Percentiles rank a stretch among this genome's conserved stretches.
phyloP scores from a whole-genome alignment of 2,888 invertebrate species.

The Plutella xylostella region DNA sequence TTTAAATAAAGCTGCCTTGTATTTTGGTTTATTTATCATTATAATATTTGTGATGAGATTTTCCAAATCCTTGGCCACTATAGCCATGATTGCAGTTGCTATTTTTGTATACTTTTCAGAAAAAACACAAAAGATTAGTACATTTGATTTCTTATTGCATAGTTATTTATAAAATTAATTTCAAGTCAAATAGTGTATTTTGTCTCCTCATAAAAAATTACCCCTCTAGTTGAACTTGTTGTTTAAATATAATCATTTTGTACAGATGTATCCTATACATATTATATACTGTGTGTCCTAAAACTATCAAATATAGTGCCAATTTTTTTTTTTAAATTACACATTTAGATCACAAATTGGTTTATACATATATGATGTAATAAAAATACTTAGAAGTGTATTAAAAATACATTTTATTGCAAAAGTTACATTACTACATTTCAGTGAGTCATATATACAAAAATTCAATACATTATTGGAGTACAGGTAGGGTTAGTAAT shows the following conservation, averaged over 20 bases:
- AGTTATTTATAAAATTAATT: not conserved
- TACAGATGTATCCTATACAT: too few relatives aligned
- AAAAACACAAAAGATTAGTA: constrained; percentile 24
- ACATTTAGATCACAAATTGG: too few relatives aligned
- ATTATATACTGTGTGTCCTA: too few relatives aligned
- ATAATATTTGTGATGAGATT: constrained; percentile 29
- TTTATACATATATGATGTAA: too few relatives aligned
- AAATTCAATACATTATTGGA: constrained; percentile 54
- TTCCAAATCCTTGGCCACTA: constrained; percentile 29
- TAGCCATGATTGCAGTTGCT: constrained; percentile 30
- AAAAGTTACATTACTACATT: constrained; percentile 61
- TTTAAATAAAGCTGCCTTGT: constrained; percentile 30
- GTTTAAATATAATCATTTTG: too few relatives aligned
- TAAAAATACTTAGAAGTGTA: constrained; percentile 65
- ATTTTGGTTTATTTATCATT: constrained; percentile 35
- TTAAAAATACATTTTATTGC: constrained; percentile 70
- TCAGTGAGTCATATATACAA: constrained; percentile 66
- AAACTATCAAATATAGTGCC: too few relatives aligned
- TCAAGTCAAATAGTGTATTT: too few relatives aligned
- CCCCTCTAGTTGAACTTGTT: too few relatives aligned
- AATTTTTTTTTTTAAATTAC: too few relatives aligned
- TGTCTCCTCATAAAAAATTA: too few relatives aligned
- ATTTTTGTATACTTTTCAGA: constrained; percentile 40
- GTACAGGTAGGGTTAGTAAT: constrained; percentile 17
- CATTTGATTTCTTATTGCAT: constrained; percentile 24